Evolutionary conservation across 2,113 vertebrate species (phyloP).

Genomic region (Crotalus horridus): DNA sequence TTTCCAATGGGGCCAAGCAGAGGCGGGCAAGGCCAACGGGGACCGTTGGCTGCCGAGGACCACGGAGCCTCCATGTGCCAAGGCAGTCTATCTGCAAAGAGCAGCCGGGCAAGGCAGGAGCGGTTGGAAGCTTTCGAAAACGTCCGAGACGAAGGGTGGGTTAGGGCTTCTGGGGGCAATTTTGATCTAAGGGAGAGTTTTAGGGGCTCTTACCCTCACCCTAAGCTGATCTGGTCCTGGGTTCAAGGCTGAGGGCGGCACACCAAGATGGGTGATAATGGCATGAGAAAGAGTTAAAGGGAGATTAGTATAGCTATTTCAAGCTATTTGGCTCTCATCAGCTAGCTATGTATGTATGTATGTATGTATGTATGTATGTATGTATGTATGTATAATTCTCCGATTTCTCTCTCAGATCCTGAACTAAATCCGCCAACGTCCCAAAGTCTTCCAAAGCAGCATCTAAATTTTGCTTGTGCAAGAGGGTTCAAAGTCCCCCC

Average conservation of each 20-base stretch:
- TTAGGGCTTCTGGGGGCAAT: not conserved
- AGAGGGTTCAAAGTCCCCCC: not conserved
- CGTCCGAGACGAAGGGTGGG: not conserved
- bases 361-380: too few species aligned
- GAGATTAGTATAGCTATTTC: too few species aligned
- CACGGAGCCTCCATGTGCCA: not conserved
- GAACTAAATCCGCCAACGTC: not conserved
- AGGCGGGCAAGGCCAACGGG: rapidly evolving
- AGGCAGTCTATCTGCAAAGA: not conserved
- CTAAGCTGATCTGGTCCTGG: too few species aligned
- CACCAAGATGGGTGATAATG: too few species aligned
- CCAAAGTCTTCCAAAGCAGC: not conserved
- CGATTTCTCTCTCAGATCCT: not conserved
- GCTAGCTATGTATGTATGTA: too few species aligned
- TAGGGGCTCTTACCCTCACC: not conserved
- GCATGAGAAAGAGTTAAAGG: too few species aligned
- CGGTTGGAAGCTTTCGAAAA: not conserved
- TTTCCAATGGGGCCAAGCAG: not conserved
- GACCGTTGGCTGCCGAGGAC: too few species aligned
- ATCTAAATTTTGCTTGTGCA: not conserved
- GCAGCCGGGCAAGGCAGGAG: not conserved
- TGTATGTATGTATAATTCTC: too few species aligned
- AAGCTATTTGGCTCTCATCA: too few species aligned
- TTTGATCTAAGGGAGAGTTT: not conserved
- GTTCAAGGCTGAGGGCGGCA: not conserved